phyloP scores from a whole-genome alignment of 2,113 vertebrate genomes.

The Euleptes europaea region DNA sequence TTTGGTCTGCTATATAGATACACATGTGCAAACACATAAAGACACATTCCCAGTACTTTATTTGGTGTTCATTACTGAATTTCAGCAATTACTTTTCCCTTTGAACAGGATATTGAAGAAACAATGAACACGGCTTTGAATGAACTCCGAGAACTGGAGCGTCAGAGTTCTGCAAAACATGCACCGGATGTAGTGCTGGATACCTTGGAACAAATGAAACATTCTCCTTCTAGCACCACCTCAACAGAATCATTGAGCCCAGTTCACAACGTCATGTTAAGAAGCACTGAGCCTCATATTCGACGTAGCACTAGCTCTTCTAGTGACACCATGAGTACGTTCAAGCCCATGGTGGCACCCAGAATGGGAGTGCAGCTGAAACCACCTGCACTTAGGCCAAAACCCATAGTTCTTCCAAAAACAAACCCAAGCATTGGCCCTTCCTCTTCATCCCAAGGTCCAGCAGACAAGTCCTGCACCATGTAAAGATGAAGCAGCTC shows the following conservation, averaged over 20 bases:
- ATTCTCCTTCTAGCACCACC: constrained; percentile 75
- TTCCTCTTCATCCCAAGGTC: constrained; percentile 82
- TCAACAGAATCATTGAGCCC: constrained; percentile 89
- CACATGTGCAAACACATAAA: background rate
- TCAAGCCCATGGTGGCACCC: constrained; percentile 91
- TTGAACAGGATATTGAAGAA: constrained; percentile 93
- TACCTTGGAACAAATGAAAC: constrained; percentile 93
- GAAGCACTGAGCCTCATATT: constrained; percentile 85
- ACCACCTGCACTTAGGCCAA: constrained; percentile 93
- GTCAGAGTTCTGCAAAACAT: constrained; percentile 94
- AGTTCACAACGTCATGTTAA: constrained; percentile 80
- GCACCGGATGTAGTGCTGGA: constrained; percentile 96
- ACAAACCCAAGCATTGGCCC: constrained; percentile 83
- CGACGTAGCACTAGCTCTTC: constrained; percentile 93
- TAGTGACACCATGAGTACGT: constrained; percentile 94
- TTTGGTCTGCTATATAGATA: background rate
- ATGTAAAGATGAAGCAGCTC: constrained; percentile 81
- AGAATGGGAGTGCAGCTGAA: constrained; percentile 97
- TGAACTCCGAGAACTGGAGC: constrained; percentile 94
- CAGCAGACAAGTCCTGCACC: constrained; percentile 96
- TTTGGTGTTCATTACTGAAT: background rate
- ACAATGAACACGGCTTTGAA: constrained; percentile 98
- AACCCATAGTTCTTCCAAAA: constrained; percentile 94
- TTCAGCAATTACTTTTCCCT: background rate
- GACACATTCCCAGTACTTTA: background rate